Base-by-base conservation (phyloP, 2,113 vertebrate genomes). In the Chamaetylas fuelleborni region DNA sequence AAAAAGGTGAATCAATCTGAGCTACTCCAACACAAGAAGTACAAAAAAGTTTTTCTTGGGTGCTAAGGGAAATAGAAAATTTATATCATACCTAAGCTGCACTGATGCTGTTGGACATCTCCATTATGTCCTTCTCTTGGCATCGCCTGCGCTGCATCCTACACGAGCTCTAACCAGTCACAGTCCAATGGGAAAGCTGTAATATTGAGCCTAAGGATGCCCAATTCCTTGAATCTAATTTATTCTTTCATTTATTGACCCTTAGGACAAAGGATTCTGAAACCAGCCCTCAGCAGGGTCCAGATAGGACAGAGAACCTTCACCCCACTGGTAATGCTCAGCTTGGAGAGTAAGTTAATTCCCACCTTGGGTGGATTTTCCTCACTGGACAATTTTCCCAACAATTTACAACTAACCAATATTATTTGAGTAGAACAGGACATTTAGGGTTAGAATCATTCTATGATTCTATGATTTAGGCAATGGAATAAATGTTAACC, bases 341-440 rank as follows among this genome's bases (percentile, higher is more conserved):
- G 91, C 64, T 45, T 80, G 80, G 96, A 98, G 25, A 98, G 98
- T 98, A 97, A 98, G 98, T 98, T 54, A 57, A 76, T 83, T 89
- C 45, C 78, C 69, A 76, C 31, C 67, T 42, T 5, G 0, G 33
- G 85, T 4, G 4, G 29, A 25, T 90, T 84, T 92, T 67, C 61
- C 54, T 92, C 0, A 0, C 31, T 2, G 5, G 50, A 69, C 50
- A 36, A 31, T 48, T 76, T 54, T 61, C 48, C n/a, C 47, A 76
- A 62, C 71, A 48, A 70, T 77, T 92, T 83, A 62, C 50, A 79
- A 40, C 38, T 9, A 4, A 71, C 45, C 50, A 73, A 19, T 53
- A 73, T 45, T n/a, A 33, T 88, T 70, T 76, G 72, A 81, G 45
- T 71, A 81, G 79, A 74, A 74, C 65, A 79, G 42, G 78, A 54